Evolutionary conservation across 2,888 invertebrate species (phyloP), one percentile per base, ranked within the genome.

Genomic region (Pterostichus madidus): DNA sequence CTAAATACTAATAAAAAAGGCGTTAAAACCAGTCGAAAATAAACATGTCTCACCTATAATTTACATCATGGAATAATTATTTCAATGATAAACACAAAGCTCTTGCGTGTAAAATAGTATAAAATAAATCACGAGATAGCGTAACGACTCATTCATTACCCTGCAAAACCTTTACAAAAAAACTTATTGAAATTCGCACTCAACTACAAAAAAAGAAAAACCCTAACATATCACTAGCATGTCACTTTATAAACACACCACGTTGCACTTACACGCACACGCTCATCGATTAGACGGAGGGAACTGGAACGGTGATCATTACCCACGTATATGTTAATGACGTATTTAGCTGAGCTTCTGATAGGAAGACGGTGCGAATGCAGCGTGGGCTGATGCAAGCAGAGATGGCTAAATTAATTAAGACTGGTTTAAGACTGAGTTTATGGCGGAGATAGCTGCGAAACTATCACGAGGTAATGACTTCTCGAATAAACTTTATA

Each of bases 321-420:
- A 77, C 53, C 35, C 77, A 59, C 77, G 59, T 77, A 77, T 77
- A 77, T 77, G 77, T 15, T 77, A 77, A 77, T 77, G 77, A 77
- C 8, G 39, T 77, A 77, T 77, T 77, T 77, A 77, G 10, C 15
- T 5, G 53, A 6, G 39, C 53, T 53, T 39, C 39, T 53, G 53
- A 53, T 53, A n/a, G 6, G 10, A 1, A 53, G 15, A n/a, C 15
- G n/a, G 11, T 49, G 10, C 49, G 15, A 53, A n/a, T 53, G 15
- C 53, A 15, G 13, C 10, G 15, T 15, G 15, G 53, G 13, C 3
- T 53, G n/a, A 53, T 15, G 15, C 53, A n/a, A 8, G 15, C 53
- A 53, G n/a, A 39, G 39, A 39, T 39, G 39, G 39, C 39, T 39
- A 39, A 39, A 39, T 39, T 39, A 39, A 39, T 39, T 39, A 39